These are phyloP conservation scores for Cephus rjabovi DNA, from an alignment of 2,888 invertebrate species.

Conservation along the genomic window DNA sequence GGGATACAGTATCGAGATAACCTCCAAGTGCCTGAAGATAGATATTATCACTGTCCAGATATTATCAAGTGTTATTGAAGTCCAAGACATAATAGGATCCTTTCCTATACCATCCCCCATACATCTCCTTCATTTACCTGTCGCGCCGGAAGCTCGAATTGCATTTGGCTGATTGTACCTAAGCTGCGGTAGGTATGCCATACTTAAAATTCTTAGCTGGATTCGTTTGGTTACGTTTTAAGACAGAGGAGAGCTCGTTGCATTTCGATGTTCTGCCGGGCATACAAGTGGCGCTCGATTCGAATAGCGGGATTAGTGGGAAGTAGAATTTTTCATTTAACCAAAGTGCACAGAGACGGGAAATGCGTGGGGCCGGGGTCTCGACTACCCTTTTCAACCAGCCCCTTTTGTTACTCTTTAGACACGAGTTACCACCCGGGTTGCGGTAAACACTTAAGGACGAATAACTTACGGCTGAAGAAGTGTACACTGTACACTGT, in stretches of 20 bases:
- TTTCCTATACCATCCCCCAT: neutral
- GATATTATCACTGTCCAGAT: neutral
- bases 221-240: neutral
- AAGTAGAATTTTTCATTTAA: neutral
- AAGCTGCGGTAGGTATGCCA: neutral
- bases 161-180: neutral
- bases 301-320: neutral
- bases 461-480: neutral
- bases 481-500: neutral
- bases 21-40: neutral
- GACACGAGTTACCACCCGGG: constrained; percentile 1
- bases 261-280: neutral
- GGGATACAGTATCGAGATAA: constrained; percentile 6
- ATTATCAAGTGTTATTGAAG: constrained; percentile 6
- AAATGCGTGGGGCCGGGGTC: neutral
- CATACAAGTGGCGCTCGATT: neutral
- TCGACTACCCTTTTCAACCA: neutral
- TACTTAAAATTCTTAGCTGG: neutral
- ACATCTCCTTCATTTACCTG: neutral
- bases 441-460: neutral
- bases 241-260: neutral
- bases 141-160: constrained; percentile 1
- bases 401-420: neutral
- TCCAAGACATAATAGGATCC: constrained; percentile 17
- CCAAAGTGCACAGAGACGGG: neutral